Conservation (phyloP, 2,113 vertebrate genomes). For the Motacilla tschutschensis region DNA sequence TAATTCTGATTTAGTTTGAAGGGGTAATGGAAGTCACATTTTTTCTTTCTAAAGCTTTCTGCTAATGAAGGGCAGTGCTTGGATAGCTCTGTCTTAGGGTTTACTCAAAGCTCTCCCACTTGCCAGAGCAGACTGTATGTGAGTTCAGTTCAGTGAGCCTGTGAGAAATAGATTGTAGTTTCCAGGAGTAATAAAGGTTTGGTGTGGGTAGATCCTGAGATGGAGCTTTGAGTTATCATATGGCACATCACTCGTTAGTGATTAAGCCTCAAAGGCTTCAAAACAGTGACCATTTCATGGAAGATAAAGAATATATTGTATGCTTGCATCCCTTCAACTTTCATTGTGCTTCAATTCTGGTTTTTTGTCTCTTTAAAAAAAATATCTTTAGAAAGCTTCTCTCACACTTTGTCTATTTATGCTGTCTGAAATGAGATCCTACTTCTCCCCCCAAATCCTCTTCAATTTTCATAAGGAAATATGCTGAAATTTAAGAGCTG, state of each 20-base stretch:
- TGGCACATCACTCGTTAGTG: constrained; percentile 77
- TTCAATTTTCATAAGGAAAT: constrained; percentile 31
- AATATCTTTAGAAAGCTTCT: constrained; percentile 1
- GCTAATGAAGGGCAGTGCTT: constrained; percentile 39
- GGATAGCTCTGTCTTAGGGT: not conserved
- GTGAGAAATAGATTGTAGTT: constrained; percentile 43
- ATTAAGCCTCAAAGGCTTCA: constrained; percentile 68
- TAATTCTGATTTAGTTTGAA: constrained; percentile 48
- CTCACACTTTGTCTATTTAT: constrained; percentile 1
- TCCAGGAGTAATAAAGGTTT: constrained; percentile 25
- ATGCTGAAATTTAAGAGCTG: constrained; percentile 40
- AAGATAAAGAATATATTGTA: constrained; percentile 58
- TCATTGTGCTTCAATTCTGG: constrained; percentile 1
- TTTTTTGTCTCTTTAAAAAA: not conserved
- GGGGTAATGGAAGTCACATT: constrained; percentile 11
- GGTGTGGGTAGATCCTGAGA: constrained; percentile 51
- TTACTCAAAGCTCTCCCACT: constrained; percentile 20
- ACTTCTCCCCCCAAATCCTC: not conserved
- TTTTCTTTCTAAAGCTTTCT: constrained; percentile 52
- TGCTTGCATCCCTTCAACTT: constrained; percentile 27
- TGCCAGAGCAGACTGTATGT: not conserved
- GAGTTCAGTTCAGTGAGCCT: constrained; percentile 21
- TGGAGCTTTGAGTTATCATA: constrained; percentile 70
- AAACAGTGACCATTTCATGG: constrained; percentile 59
- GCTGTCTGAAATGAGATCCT: constrained; percentile 22